Evolutionary conservation across 1,140 invertebrate genomes (phyloP).

Genomic region (Dendroctonus valens): DNA sequence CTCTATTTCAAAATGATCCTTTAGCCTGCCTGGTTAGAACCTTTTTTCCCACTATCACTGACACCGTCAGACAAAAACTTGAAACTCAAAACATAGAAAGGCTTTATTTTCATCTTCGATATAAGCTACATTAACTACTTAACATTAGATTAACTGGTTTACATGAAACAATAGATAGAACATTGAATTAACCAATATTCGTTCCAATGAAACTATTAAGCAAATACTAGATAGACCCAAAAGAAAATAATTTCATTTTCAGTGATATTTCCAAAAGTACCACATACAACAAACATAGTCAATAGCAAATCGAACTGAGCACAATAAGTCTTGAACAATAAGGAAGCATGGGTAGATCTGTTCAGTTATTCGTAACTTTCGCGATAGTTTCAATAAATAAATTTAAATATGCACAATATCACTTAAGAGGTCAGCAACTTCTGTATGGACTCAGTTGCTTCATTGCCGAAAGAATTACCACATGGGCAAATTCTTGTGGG

Average conservation of each 20-base stretch:
- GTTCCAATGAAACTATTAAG: too few relatives aligned
- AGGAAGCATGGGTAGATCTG: not conserved
- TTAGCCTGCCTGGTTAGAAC: not conserved
- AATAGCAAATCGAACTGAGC: not conserved
- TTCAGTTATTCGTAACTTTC: not conserved
- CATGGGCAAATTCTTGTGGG: conserved; percentile 54
- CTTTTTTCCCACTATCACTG: not conserved
- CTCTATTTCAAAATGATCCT: not conserved
- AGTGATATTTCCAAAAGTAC: not conserved
- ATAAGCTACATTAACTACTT: too few relatives aligned
- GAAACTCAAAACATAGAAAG: not conserved
- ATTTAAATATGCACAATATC: not conserved
- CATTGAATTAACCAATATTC: too few relatives aligned
- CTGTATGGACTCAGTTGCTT: conserved; percentile 48
- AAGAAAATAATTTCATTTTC: too few relatives aligned
- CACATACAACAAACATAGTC: not conserved
- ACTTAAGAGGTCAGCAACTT: conserved; percentile 41
- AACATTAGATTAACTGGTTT: too few relatives aligned
- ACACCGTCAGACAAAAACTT: not conserved
- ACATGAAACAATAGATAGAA: too few relatives aligned
- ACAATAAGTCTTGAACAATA: not conserved
- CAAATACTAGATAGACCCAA: too few relatives aligned
- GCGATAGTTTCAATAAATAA: not conserved
- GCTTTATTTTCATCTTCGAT: too few relatives aligned
- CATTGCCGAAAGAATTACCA: conserved; percentile 50